Evolutionary conservation across 2,888 invertebrate species (phyloP), one percentile per base, ranked within the genome.

Genomic region (Sesamia inferens): DNA sequence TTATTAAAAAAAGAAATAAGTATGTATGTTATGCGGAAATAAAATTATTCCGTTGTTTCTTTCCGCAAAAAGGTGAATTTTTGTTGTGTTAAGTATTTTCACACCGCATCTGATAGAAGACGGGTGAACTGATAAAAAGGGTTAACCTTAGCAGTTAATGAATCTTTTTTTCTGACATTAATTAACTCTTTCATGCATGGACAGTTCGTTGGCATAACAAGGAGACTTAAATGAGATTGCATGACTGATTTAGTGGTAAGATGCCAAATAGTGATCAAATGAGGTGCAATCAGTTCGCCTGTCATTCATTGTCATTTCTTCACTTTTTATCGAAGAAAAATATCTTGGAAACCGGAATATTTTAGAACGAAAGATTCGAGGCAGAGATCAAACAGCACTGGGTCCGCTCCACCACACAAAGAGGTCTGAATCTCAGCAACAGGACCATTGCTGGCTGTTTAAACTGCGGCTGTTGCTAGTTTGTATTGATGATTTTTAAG

Each of bases 111-210:
- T 67, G 42, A 54, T 6, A 19, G 61, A 39, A 8, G 72, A 57
- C 64, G 48, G 48, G 44, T 48, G 48, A 73, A 55, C 42, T 44
- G 51, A 64, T 71, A 84, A 76, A 81, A 70, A 65, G 16, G 72
- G 48, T 71, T 63, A 31, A 31, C 31, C 8, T 2, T 1, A 47
- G n/a, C 48, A 19, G 54, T 55, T 64, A 80, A 71, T 57, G 8
- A 67, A 58, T 59, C 47, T n/a, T 24, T 62, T 70, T 69, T 48
- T 63, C 31, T n/a, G 51, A 42, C 22, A 19, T 58, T 71, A 68
- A 84, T 81, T 68, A 62, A 58, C 11, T 80, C 42, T 71, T 61
- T 81, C 51, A 76, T 63, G 81, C 81, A 57, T 69, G 58, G 54
- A 4, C 54, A 65, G 66, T 54, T 78, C 16, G 64, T 80, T 69